Evolutionary conservation across 30 jellyfish, hydroid and myxozoan species (phyloP).

Genomic region (Morbakka virulenta): DNA sequence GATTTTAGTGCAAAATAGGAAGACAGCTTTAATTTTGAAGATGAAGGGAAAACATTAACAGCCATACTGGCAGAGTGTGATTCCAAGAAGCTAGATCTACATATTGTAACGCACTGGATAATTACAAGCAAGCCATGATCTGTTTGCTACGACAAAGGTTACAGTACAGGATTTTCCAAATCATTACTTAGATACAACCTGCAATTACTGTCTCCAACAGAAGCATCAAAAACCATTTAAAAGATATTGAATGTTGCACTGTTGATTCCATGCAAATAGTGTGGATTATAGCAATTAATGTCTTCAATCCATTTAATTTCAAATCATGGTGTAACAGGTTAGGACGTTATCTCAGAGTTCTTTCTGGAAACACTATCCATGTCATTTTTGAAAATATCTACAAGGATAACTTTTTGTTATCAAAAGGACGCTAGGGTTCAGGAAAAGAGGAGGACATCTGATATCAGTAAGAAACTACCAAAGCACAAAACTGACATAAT

Average conservation of each 20-base stretch:
- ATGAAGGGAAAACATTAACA: conserved; percentile 17
- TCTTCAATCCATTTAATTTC: conserved; percentile 18
- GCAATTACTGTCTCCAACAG: conserved; percentile 23
- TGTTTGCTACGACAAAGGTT: conserved; percentile 29
- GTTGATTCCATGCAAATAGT: conserved; percentile 45
- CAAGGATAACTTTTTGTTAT: conserved; percentile 16
- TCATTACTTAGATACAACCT: conserved; percentile 4
- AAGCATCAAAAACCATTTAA: conserved; percentile 11
- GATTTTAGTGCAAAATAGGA: neutral
- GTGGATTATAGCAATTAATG: conserved; percentile 39
- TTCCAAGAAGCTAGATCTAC: conserved; percentile 31
- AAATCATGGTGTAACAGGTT: conserved; percentile 19
- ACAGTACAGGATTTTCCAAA: conserved; percentile 34
- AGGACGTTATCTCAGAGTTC: conserved; percentile 27
- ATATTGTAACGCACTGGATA: conserved; percentile 22
- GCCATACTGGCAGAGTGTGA: conserved; percentile 21
- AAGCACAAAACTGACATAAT: neutral
- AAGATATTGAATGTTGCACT: conserved; percentile 25
- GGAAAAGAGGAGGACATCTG: too few relatives aligned
- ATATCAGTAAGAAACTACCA: too few relatives aligned
- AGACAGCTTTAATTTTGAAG: conserved; percentile 1
- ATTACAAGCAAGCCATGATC: conserved; percentile 57
- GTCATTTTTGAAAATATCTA: neutral
- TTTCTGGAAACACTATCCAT: conserved; percentile 33
- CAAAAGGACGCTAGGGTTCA: conserved; percentile 37